Percentiles rank a stretch among this genome's conserved stretches.
These are phyloP conservation scores for Hedychridium roseum DNA, from an alignment of 2,888 invertebrate genomes.

Conservation along the genomic window DNA sequence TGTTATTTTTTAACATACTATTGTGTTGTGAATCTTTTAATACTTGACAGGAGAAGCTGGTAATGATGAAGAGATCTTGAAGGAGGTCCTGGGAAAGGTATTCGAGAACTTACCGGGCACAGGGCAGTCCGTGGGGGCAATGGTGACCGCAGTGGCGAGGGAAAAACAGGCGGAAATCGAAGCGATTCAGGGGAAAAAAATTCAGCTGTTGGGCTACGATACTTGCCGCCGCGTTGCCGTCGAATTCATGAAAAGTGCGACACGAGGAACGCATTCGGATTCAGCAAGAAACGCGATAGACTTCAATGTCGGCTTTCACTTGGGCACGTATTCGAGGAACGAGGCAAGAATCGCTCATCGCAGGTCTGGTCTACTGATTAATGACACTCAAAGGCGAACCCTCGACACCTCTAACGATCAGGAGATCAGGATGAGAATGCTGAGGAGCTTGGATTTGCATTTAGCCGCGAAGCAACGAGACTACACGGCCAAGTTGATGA, in stretches of 20 bases:
- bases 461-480: slow-evolving; percentile 56
- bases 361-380: slow-evolving; percentile 19
- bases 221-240: slow-evolving; percentile 53
- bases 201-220: slow-evolving; percentile 56
- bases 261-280: slow-evolving; percentile 26
- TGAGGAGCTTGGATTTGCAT: slow-evolving; percentile 54
- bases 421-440: slow-evolving; percentile 51
- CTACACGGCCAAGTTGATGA: slow-evolving; percentile 55
- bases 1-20: too few relatives aligned
- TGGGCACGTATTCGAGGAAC: slow-evolving; percentile 30
- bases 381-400: slow-evolving; percentile 4
- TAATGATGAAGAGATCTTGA: slow-evolving; percentile 53
- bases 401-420: slow-evolving; percentile 25
- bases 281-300: slow-evolving; percentile 15
- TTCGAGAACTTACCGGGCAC: slow-evolving; percentile 56
- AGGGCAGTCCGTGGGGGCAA: slow-evolving; percentile 34
- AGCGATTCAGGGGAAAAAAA: slow-evolving; percentile 44
- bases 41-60: slow-evolving; percentile 51
- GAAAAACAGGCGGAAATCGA: slow-evolving; percentile 37
- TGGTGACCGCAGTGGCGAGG: slow-evolving; percentile 44
- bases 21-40: slow-evolving; percentile 4
- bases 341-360: slow-evolving; percentile 25
- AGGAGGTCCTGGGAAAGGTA: slow-evolving; percentile 53
- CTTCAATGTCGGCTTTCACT: slow-evolving; percentile 17
- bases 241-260: slow-evolving; percentile 51